These are phyloP conservation scores for Gryllus longicercus DNA, from an alignment of 2,888 invertebrate genomes.

Conservation along the genomic window DNA sequence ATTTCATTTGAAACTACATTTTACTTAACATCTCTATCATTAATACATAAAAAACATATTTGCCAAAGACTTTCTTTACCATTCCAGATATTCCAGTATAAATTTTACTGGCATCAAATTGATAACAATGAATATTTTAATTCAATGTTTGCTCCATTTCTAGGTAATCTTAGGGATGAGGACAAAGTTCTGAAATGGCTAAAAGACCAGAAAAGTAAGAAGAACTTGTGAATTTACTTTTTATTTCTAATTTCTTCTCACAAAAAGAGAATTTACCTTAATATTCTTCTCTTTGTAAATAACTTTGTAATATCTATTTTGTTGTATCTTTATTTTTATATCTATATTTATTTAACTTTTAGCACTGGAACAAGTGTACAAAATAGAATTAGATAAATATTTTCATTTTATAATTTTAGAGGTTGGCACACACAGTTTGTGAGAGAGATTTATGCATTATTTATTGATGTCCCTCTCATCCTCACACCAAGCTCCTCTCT, in stretches of 20 bases:
- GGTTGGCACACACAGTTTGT: neutral
- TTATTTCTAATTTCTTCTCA: constrained; percentile 20
- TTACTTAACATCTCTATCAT: too few relatives aligned
- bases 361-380: too few relatives aligned
- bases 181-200: constrained; percentile 94
- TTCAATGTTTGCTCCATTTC: constrained; percentile 47
- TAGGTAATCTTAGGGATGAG: constrained; percentile 92
- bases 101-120: too few relatives aligned
- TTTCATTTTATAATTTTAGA: neutral
- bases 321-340: neutral
- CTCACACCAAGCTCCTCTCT: neutral
- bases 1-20: too few relatives aligned
- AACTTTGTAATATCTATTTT: neutral
- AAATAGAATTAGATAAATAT: neutral
- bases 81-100: too few relatives aligned
- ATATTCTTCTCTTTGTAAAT: neutral
- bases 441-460: neutral
- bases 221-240: constrained; percentile 39
- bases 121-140: neutral
- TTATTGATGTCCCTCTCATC: neutral
- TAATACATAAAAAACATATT: too few relatives aligned
- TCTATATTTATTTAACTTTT: too few relatives aligned
- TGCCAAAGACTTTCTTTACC: too few relatives aligned
- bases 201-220: constrained; percentile 94
- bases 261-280: neutral